Conservation (phyloP, 2,888 invertebrate genomes). For the Rhagonycha lutea region DNA sequence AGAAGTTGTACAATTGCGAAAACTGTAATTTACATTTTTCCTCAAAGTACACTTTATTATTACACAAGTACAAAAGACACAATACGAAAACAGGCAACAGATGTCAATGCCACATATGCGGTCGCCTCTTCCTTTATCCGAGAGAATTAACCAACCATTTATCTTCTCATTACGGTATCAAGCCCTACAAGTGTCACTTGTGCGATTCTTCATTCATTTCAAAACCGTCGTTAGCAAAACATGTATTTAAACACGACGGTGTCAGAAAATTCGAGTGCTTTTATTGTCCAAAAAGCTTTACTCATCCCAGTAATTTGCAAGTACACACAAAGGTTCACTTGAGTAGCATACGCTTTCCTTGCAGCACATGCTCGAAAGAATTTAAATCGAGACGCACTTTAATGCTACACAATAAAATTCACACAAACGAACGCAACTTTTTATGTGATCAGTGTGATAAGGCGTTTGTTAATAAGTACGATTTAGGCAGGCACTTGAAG, state of each 20-base stretch:
- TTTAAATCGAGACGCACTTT: constrained; percentile 36
- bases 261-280: constrained; percentile 33
- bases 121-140: constrained; percentile 32
- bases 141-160: constrained; percentile 32
- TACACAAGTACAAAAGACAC: constrained; percentile 17
- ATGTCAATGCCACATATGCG: constrained; percentile 38
- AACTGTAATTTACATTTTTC: constrained; percentile 23
- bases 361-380: constrained; percentile 34
- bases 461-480: constrained; percentile 36
- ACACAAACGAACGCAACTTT: constrained; percentile 36
- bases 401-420: constrained; percentile 34
- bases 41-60: constrained; percentile 12
- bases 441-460: constrained; percentile 37
- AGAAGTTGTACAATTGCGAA: constrained; percentile 3
- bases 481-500: constrained; percentile 33
- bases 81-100: constrained; percentile 3
- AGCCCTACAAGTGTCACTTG: constrained; percentile 32
- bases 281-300: constrained; percentile 36
- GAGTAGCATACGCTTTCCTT: constrained; percentile 30
- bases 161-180: constrained; percentile 31
- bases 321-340: constrained; percentile 35
- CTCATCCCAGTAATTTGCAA: constrained; percentile 35
- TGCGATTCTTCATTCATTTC: constrained; percentile 33
- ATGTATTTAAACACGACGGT: constrained; percentile 33
- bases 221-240: constrained; percentile 32